Evolutionary conservation across 2,797 vertebrate species (phyloP), one percentile per base, ranked within the genome.

Genomic region (Urocyon cinereoargenteus): DNA sequence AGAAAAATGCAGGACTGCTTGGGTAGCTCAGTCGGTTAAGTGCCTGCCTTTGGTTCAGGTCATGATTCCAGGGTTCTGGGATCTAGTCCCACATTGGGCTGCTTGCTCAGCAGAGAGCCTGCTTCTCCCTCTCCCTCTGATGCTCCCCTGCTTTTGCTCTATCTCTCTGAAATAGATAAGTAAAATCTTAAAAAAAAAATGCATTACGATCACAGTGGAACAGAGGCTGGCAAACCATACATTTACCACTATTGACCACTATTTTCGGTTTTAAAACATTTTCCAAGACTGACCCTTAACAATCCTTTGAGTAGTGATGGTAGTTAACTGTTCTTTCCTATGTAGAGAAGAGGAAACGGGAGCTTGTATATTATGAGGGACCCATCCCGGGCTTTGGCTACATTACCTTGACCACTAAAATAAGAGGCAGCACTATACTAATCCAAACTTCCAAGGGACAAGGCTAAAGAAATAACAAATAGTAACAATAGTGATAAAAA

Each of bases 261-360:
- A 49, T 72, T 62, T 40, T 72, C 10, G 75, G 45, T 73, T 94
- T 92, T 81, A 87, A 94, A 88, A 61, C 36, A 81, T 77, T 64
- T 93, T 91, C 68, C 70, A 79, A 96, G 70, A 75, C 3, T 45
- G 59, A 66, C 57, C 55, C 28, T 96, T 75, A 75, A 59, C 51
- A 84, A 84, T 53, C 40, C 45, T 89, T 16, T 70, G 78, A 89
- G 51, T 66, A 94, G n/a, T 72, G 66, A 66, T 14, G 28, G 45
- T 61, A 90, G 53, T 22, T 81, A 90, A 83, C 91, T 34, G 12
- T 59, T 64, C 64, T 18, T 64, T 51, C 53, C 61, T 84, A n/a
- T 3, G 21, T 0, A 66, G 14, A 57, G 55, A 66, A 28, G 73
- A 82, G 45, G 55, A 84, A 84, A 75, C 59, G 40, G 75, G 73